phyloP scores from a whole-genome alignment of 1,140 invertebrate genomes.

The Carcinoscorpius rotundicauda region DNA sequence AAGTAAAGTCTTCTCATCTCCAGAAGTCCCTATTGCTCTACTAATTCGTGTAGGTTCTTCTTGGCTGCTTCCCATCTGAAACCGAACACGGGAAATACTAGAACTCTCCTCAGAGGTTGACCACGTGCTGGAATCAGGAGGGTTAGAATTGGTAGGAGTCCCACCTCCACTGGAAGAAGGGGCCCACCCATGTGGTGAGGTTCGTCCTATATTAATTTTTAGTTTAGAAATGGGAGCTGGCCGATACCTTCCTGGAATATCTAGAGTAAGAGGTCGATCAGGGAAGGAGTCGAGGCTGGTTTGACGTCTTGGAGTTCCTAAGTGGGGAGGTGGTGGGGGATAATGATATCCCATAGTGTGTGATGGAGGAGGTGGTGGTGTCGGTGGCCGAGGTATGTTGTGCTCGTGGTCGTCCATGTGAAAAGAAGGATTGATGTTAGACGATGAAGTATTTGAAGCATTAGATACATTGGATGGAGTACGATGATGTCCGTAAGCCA shows the following conservation, averaged over 20 bases:
- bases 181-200: slow-evolving; percentile 15
- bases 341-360: slow-evolving; percentile 23
- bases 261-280: slow-evolving; percentile 60
- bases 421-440: slow-evolving; percentile 46
- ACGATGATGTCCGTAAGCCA: slow-evolving; percentile 40
- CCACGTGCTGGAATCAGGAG: slow-evolving; percentile 50
- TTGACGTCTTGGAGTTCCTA: slow-evolving; percentile 9
- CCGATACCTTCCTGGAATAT: slow-evolving; percentile 33
- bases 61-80: slow-evolving; percentile 39
- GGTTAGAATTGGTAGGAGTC: slow-evolving; percentile 72
- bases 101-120: slow-evolving; percentile 69
- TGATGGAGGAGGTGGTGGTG: slow-evolving; percentile 4
- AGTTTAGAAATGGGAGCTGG: slow-evolving; percentile 7
- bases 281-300: slow-evolving; percentile 20
- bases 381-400: slow-evolving; percentile 1
- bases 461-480: slow-evolving; percentile 60
- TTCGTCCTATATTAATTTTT: slow-evolving; percentile 11
- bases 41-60: slow-evolving; percentile 43
- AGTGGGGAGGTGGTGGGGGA: slow-evolving; percentile 26
- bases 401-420: slow-evolving; percentile 51
- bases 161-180: slow-evolving; percentile 27
- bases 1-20: slow-evolving; percentile 37
- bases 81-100: slow-evolving; percentile 67
- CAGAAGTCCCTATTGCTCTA: slow-evolving; percentile 8
- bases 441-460: slow-evolving; percentile 40